phyloP scores from a whole-genome alignment of 1,140 invertebrate genomes.

The Potamilus streckersoni region DNA sequence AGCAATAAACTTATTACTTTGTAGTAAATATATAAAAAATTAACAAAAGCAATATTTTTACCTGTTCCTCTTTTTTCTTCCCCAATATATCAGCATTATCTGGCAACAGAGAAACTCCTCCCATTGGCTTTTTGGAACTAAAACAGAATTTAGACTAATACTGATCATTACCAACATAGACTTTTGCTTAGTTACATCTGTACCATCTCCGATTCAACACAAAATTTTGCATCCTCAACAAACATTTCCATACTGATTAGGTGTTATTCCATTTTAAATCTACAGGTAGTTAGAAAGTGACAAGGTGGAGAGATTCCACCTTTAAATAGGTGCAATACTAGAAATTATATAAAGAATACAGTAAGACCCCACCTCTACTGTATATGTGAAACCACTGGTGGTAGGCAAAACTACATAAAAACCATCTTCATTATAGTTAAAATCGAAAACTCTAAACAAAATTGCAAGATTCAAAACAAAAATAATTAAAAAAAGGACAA shows the following conservation, averaged over 20 bases:
- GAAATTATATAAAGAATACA: no score
- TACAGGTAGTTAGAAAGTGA: not conserved
- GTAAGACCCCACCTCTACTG: no score
- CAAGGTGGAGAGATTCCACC: no score
- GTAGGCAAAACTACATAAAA: no score
- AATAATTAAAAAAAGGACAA: no score
- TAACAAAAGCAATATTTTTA: not conserved
- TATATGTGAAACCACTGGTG: no score
- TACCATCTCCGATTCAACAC: not conserved
- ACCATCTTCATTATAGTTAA: no score
- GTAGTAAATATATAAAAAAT: not conserved
- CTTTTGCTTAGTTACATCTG: not conserved
- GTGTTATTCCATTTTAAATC: not conserved
- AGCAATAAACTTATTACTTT: no score
- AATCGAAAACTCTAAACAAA: no score
- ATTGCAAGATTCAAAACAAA: no score
- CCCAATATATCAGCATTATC: slow-evolving; percentile 40
- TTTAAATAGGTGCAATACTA: no score
- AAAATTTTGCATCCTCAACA: not conserved
- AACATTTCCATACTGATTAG: not conserved
- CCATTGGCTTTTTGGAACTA: slow-evolving; percentile 42
- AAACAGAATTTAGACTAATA: no score
- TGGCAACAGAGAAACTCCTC: slow-evolving; percentile 51
- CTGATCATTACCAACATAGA: slow-evolving; percentile 9
- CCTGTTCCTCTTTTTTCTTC: slow-evolving; percentile 27